Evolutionary conservation across 2,888 invertebrate species (phyloP), one percentile per base, ranked within the genome.

Genomic region (Drosophila colorata): DNA sequence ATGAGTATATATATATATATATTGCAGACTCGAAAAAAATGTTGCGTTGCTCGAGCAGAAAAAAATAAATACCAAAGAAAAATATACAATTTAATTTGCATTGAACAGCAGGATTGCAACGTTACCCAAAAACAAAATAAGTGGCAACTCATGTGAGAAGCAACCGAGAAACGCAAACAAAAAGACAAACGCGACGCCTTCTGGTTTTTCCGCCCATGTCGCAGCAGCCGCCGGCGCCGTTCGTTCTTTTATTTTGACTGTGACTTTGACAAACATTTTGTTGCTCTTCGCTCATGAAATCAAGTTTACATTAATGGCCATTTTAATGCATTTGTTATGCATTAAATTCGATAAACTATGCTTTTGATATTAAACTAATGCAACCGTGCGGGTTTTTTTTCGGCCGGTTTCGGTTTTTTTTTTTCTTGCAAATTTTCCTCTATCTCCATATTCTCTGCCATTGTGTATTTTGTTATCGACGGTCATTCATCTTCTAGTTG

Each of bases 401-500:
- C 25, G 56, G 80, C 80, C 78, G 87, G 80, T 86, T 69, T 79
- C 65, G 56, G 72, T 72, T 78, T 76, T 75, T 53, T 25, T 25
- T 76, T 75, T 33, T n/a, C n/a, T 33, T 13, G 72, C 74, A 71
- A 79, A 69, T 86, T 82, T 74, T 68, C 56, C 44, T 70, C 46
- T 68, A 67, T 69, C 61, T 70, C 49, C 57, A 70, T 81, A 58
- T 85, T 81, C 72, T 81, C 47, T 74, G 28, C 52, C 75, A 73
- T 79, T 82, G 70, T 79, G 69, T 73, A 86, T 82, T 81, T 81
- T 86, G 86, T 82, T 82, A 82, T 82, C 76, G 82, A 82, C 83
- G 82, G 82, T 88, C 88, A 88, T 86, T 82, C 82, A 82, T 82
- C 86, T 87, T 63, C 83, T 82, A 86, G 76, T 88, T 75, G 88